phyloP scores from a whole-genome alignment of 2,888 invertebrate species.

The Brachycybe producta region DNA sequence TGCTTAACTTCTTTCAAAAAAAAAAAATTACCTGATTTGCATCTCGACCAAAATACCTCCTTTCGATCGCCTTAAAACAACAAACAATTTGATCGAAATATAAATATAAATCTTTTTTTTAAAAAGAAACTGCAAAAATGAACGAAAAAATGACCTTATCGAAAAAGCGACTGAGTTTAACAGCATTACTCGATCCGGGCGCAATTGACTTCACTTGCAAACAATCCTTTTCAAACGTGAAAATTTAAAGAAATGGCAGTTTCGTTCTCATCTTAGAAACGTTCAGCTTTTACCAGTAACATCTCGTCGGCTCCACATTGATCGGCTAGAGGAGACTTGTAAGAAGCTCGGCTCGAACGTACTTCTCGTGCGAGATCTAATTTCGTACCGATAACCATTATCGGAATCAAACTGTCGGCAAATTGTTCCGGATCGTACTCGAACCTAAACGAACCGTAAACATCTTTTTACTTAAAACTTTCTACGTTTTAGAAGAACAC shows the following conservation, averaged over 20 bases:
- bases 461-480: too few relatives aligned
- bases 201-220: slow-evolving; percentile 60
- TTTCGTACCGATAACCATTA: slow-evolving; percentile 88
- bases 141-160: slow-evolving; percentile 54
- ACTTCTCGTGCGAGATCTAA: slow-evolving; percentile 71
- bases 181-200: slow-evolving; percentile 88
- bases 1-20: background rate
- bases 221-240: slow-evolving; percentile 39
- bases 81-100: too few relatives aligned
- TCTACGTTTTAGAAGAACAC: too few relatives aligned
- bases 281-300: slow-evolving; percentile 60
- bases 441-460: slow-evolving; percentile 19
- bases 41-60: slow-evolving; percentile 11
- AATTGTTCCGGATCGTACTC: slow-evolving; percentile 37
- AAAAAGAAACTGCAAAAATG: background rate
- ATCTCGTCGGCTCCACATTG: slow-evolving; percentile 91
- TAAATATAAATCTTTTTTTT: background rate
- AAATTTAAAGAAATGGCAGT: background rate
- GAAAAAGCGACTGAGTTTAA: slow-evolving; percentile 85
- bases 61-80: slow-evolving; percentile 12
- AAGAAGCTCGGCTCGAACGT: slow-evolving; percentile 32
- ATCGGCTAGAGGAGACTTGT: slow-evolving; percentile 58
- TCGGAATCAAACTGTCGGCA: slow-evolving; percentile 58
- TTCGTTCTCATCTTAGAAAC: slow-evolving; percentile 1
- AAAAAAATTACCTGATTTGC: slow-evolving; percentile 7